A percentile compares a stretch with the other conserved stretches of the same genome.
phyloP scores from a whole-genome alignment of 1,140 invertebrate genomes.

The Habropoda laboriosa region DNA sequence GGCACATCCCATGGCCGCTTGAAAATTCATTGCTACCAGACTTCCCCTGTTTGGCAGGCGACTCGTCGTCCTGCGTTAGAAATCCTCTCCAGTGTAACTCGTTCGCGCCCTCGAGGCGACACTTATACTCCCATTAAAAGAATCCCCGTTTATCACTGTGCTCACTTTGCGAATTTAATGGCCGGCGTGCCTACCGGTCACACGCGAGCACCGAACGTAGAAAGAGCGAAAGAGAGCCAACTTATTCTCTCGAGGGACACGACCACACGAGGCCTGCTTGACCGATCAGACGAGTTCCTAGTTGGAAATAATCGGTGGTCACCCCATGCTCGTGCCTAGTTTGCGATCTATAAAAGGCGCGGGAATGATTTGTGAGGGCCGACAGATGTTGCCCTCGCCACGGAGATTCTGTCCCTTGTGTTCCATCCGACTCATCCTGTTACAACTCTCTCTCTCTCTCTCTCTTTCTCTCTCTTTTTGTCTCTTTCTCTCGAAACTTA shows the following conservation, averaged over 20 bases:
- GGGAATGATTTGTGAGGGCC: conserved; percentile 64
- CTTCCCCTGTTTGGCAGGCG: conserved; percentile 21
- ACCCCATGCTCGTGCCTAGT: conserved; percentile 58
- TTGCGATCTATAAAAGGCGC: conserved; percentile 47
- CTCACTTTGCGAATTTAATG: conserved; percentile 56
- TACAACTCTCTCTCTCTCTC: background rate
- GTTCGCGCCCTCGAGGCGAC: conserved; percentile 38
- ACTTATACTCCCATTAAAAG: conserved; percentile 52
- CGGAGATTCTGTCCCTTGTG: conserved; percentile 28
- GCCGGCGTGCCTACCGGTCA: conserved; percentile 44
- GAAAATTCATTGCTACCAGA: conserved; percentile 60
- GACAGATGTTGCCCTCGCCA: conserved; percentile 57
- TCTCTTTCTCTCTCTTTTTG: conserved; percentile 1
- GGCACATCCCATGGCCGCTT: background rate
- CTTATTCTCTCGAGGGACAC: background rate
- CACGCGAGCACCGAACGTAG: conserved; percentile 18
- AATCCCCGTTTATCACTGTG: conserved; percentile 54
- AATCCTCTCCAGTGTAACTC: conserved; percentile 7
- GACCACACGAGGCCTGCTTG: background rate
- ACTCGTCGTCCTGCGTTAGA: conserved; percentile 9
- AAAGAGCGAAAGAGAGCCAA: background rate
- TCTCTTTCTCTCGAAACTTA: conserved; percentile 10
- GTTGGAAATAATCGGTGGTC: conserved; percentile 55
- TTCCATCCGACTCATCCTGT: conserved; percentile 15
- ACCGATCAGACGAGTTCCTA: conserved; percentile 61